Evolutionary conservation across 1,140 invertebrate species (phyloP), one percentile per base, ranked within the genome.

Genomic region (Drosophila nebulosa): DNA sequence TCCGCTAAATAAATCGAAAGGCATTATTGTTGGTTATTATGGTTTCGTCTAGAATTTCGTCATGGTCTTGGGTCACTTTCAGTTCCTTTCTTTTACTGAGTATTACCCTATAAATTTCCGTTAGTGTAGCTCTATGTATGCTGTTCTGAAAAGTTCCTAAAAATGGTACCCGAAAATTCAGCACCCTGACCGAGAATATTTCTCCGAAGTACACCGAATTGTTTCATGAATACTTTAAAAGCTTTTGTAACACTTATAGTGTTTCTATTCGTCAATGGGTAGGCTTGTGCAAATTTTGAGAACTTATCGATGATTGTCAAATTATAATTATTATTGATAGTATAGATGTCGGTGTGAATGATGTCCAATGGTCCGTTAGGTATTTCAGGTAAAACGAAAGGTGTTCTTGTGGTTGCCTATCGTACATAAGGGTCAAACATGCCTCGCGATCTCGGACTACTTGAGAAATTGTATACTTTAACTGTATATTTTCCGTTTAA

Each of bases 21-120:
- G 63, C 50, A 3, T 70, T 52, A 9, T 66, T 70, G 12, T 65
- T 46, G 0, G 55, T 67, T 42, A 51, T 61, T 7, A 61, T 36
- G 35, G 16, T 56, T 35, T 67, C 58, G 5, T 32, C 32, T 4
- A 65, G 18, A 10, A 60, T 67, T 14, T 60, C 36, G 5, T 67
- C 18, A 6, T 61, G 57, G 1, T 66, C 58, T 18, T 14, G 7
- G 12, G 50, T 21, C 18, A 67, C 10, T 26, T 60, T 16, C 10
- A 14, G 4, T 30, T 52, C 57, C 16, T 42, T 60, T n/a, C 21
- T 55, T 21, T 53, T 59, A 4, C 6, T 27, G 6, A 55, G n/a
- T 1, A 62, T 53, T 42, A 67, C 52, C 9, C 32, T 42, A 12
- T 62, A 55, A 4, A 53, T 52, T 62, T 67, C 64, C 1, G 57